Evolutionary conservation across 37 sponge, comb jelly and placozoan species (phyloP).

Genomic region (Spongia lamella): DNA sequence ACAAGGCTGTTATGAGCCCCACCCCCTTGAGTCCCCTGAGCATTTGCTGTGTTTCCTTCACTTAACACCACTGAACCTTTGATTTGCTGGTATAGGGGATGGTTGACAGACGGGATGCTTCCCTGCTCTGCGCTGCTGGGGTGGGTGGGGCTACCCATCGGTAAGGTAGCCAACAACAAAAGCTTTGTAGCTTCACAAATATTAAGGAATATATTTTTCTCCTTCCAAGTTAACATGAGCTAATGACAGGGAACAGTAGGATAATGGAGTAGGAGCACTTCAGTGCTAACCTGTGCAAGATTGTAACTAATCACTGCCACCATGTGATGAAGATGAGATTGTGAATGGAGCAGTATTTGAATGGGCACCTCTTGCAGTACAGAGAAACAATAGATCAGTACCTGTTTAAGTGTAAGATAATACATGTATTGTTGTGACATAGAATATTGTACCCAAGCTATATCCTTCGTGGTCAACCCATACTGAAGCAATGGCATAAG

Average conservation of each 20-base stretch:
- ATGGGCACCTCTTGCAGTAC: conserved; percentile 73
- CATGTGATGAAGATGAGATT: conserved; percentile 70
- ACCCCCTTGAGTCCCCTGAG: too few relatives aligned
- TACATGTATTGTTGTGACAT: not conserved
- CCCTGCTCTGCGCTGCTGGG: too few relatives aligned
- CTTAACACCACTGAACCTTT: too few relatives aligned
- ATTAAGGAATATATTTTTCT: not conserved
- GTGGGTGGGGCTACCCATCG: too few relatives aligned
- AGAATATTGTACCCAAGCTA: not conserved
- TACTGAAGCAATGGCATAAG: conserved; percentile 81
- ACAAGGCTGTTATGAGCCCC: too few relatives aligned
- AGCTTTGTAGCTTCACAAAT: too few relatives aligned
- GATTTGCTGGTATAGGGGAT: too few relatives aligned
- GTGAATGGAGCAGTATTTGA: not conserved
- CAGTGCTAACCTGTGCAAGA: conserved; percentile 55
- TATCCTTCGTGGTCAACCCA: conserved; percentile 18
- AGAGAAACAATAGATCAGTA: conserved; percentile 66
- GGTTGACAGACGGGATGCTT: too few relatives aligned
- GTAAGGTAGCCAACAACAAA: too few relatives aligned
- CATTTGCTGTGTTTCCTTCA: too few relatives aligned
- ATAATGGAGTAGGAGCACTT: too few relatives aligned
- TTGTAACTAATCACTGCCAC: conserved; percentile 59
- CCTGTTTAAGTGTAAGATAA: conserved; percentile 1
- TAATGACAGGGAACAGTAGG: not conserved
- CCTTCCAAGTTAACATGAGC: not conserved